Percentiles rank a stretch among this genome's conserved stretches.
Conservation (phyloP, 1,140 invertebrate species). For the Liolophura sinensis region DNA sequence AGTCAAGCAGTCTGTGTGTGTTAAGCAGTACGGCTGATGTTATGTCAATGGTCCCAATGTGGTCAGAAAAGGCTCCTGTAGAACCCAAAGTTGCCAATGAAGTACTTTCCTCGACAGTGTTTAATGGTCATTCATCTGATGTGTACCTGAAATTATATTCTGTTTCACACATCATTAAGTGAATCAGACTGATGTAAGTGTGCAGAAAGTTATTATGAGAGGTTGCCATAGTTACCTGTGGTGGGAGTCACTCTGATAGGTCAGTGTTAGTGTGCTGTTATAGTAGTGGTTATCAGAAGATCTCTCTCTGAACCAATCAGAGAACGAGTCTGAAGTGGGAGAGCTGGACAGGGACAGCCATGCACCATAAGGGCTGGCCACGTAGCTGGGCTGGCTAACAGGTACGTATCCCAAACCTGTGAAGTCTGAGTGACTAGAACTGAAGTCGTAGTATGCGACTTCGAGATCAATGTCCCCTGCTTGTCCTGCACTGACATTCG, state of each 20-base stretch:
- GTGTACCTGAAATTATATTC: too few species aligned
- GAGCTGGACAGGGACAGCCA: conserved; percentile 24
- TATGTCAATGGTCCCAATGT: too few species aligned
- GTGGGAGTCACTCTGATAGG: too few species aligned
- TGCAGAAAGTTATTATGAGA: background rate
- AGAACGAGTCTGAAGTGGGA: conserved; percentile 25
- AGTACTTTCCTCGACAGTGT: too few species aligned
- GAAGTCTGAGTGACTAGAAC: conserved; percentile 27
- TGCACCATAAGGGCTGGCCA: conserved; percentile 29
- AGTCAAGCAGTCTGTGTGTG: too few species aligned
- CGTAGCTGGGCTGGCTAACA: conserved; percentile 23
- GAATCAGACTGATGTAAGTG: too few species aligned
- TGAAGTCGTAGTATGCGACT: conserved; percentile 28
- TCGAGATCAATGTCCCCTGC: conserved; percentile 19
- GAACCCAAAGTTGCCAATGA: too few species aligned
- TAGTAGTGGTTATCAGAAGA: conserved; percentile 10
- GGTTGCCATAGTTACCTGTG: background rate
- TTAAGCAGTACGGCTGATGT: too few species aligned
- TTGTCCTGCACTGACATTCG: conserved; percentile 7
- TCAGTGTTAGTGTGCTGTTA: too few species aligned
- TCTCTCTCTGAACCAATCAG: conserved; percentile 24
- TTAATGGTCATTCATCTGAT: too few species aligned
- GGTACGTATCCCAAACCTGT: conserved; percentile 12
- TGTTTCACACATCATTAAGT: too few species aligned
- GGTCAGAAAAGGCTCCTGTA: too few species aligned